Base-by-base conservation (phyloP, 2,113 vertebrate species). In the Marmota flaviventris region DNA sequence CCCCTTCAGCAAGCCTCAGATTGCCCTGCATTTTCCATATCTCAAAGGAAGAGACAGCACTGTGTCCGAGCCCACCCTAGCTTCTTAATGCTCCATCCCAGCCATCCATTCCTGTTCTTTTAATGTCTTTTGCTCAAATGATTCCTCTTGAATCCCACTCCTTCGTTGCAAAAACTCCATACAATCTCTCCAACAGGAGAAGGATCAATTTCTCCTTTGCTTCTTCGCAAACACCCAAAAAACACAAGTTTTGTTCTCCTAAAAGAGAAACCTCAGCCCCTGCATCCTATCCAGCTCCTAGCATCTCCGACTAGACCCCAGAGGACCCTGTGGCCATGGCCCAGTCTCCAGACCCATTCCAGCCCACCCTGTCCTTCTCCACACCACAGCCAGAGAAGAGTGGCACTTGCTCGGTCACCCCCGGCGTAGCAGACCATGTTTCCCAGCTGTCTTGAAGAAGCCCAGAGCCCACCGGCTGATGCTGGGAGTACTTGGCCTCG, bases 381-480 rank as follows among this genome's bases (percentile, higher is more conserved):
- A 20, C 16, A 67, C 34, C 24, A 58, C 9, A 37, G 48, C 17
- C n/a, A 11, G 32, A 48, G 25, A 2, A 45, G 8, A 67, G 42
- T 17, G 27, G 1, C 10, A 8, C n/a, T 39, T 58, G 22, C 42
- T 86, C 0, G 17, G 8, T 32, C 34, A 8, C 16, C 51, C 27
- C 45, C 78, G 20, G 27, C 1, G 16, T 2, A 29, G 20, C 2
- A 61, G 4, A 25, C 29, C 17, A 0, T 6, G 11, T 12, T 42
- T 61, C 53, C 37, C 70, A 9, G 4, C 5, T 58, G 53, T 73
- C 45, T 58, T 65, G 48, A n/a, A 78, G 12, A 84, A 61, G 22
- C 39, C 56, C 29, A 24, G 3, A 34, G 39, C 39, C 39, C 39
- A 39, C 39, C 17, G 58, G 72, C 25, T 24, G 56, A 51, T 29